Evolutionary conservation across 1,140 invertebrate genomes (phyloP).

Genomic region (Drosophila mayri): DNA sequence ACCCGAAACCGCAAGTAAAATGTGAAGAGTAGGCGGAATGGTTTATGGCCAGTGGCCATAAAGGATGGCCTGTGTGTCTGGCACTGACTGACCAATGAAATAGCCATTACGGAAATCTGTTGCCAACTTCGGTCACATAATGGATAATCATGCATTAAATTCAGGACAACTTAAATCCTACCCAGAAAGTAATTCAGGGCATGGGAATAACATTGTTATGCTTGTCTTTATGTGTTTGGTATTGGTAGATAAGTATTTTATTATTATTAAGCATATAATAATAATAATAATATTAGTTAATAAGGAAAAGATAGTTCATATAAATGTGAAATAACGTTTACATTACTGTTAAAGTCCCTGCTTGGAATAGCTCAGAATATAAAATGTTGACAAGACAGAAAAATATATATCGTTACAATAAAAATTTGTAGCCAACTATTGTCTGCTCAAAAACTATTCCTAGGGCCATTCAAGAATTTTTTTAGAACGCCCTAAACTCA

Average conservation of each 20-base stretch:
- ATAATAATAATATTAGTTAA: neutral
- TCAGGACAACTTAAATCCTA: constrained; percentile 22
- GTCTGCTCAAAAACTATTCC: too few relatives aligned
- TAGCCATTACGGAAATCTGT: constrained; percentile 80
- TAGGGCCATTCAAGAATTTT: too few relatives aligned
- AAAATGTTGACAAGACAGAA: too few relatives aligned
- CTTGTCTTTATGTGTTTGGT: neutral
- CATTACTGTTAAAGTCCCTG: too few relatives aligned
- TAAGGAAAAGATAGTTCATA: too few relatives aligned
- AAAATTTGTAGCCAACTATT: too few relatives aligned
- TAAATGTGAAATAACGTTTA: too few relatives aligned
- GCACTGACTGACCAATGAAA: constrained; percentile 60
- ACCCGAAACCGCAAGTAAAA: constrained; percentile 76
- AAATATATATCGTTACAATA: too few relatives aligned
- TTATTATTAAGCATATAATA: neutral
- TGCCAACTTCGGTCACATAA: constrained; percentile 64
- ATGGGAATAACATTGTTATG: neutral
- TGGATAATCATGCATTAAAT: constrained; percentile 58
- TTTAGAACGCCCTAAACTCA: too few relatives aligned
- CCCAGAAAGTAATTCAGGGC: neutral
- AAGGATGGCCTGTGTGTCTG: constrained; percentile 13
- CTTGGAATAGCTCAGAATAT: too few relatives aligned
- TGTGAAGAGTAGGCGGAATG: constrained; percentile 49
- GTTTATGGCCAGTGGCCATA: constrained; percentile 24
- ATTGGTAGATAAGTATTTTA: neutral